Conservation (phyloP, 2,888 invertebrate species). For the Osedax frankpressi region DNA sequence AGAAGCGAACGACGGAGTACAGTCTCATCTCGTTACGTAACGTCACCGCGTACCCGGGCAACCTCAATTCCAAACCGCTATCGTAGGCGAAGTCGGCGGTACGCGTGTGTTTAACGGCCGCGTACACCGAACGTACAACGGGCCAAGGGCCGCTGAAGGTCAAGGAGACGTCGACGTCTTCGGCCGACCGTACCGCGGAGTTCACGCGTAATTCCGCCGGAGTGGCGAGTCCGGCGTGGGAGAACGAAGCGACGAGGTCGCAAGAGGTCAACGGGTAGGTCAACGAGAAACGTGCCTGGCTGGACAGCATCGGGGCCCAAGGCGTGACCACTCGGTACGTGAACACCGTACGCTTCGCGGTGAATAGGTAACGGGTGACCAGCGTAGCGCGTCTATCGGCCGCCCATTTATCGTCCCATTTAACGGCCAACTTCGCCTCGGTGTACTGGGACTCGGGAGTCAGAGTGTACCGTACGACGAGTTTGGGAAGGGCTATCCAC, state of each 20-base stretch:
- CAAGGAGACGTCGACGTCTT: neutral
- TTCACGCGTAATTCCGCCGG: conserved; percentile 6
- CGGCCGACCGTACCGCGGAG: neutral
- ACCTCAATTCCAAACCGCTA: neutral
- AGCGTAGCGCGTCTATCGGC: neutral
- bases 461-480: no score
- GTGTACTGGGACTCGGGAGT: no score
- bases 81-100: neutral
- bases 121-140: neutral
- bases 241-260: neutral
- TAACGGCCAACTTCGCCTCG: no score
- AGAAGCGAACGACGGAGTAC: neutral
- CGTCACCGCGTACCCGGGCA: neutral
- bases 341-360: neutral
- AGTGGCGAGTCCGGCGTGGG: conserved; percentile 13
- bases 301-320: neutral
- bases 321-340: neutral
- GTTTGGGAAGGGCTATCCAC: no score
- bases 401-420: no score
- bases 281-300: neutral
- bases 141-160: neutral
- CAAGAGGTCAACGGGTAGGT: neutral
- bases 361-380: neutral
- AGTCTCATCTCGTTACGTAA: neutral
- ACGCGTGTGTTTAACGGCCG: neutral